These are phyloP conservation scores for Bagarius yarrelli DNA, from an alignment of 2,113 vertebrate genomes.

Conservation along the genomic window DNA sequence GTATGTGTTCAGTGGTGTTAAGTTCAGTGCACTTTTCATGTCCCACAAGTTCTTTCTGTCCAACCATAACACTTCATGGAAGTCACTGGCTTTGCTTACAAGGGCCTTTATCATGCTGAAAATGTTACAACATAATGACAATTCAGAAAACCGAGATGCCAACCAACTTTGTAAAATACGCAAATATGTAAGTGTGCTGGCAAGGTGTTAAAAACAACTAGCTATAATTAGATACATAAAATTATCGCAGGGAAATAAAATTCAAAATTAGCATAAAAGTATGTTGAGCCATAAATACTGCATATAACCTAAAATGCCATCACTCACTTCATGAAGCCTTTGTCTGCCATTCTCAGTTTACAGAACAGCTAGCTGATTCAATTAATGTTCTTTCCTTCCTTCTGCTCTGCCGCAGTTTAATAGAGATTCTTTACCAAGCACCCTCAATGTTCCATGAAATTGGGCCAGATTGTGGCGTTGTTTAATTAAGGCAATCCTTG, in stretches of 20 bases:
- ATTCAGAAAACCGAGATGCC: too few relatives aligned
- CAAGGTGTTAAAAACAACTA: too few relatives aligned
- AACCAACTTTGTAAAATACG: too few relatives aligned
- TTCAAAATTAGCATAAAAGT: conserved; percentile 19
- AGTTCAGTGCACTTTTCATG: too few relatives aligned
- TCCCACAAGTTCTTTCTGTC: too few relatives aligned
- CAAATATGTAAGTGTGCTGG: too few relatives aligned
- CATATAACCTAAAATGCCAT: conserved; percentile 27
- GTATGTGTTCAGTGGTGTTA: too few relatives aligned
- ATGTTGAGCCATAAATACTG: conserved; percentile 16
- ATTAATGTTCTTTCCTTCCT: conserved; percentile 51
- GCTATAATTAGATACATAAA: too few relatives aligned
- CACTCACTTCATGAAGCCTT: conserved; percentile 40
- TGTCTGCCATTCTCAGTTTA: conserved; percentile 37
- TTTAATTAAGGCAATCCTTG: conserved; percentile 53
- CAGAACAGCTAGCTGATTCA: conserved; percentile 50
- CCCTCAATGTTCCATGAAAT: conserved; percentile 58
- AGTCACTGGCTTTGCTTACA: too few relatives aligned
- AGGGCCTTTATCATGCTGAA: too few relatives aligned
- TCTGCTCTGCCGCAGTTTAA: conserved; percentile 42
- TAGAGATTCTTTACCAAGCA: conserved; percentile 44
- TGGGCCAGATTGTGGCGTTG: conserved; percentile 51
- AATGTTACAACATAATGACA: too few relatives aligned
- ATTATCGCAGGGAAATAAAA: background rate
- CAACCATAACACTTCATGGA: too few relatives aligned